phyloP scores from a whole-genome alignment of 1,140 invertebrate species.

The Cherax quadricarinatus region DNA sequence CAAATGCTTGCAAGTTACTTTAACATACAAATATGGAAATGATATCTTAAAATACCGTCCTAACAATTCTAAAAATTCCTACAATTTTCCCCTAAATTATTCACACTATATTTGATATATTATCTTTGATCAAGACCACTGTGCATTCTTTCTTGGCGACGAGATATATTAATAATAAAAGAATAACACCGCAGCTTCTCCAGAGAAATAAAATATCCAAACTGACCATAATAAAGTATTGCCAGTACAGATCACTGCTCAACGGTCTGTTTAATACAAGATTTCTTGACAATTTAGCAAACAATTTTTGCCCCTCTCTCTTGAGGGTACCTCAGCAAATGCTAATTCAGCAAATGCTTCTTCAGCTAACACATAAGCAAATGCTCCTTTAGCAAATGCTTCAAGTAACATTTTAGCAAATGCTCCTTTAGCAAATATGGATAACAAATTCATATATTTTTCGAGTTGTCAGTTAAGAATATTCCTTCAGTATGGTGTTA shows the following conservation, averaged over 20 bases:
- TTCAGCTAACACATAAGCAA: too few species aligned
- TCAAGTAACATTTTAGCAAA: too few species aligned
- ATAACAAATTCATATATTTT: constrained; percentile 16
- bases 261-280: constrained; percentile 50
- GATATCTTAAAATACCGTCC: constrained; percentile 69
- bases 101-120: constrained; percentile 71
- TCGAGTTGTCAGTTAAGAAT: constrained; percentile 18
- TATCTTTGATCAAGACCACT: constrained; percentile 70
- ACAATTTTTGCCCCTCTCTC: not conserved
- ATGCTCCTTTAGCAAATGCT: constrained; percentile 8
- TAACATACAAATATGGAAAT: constrained; percentile 69
- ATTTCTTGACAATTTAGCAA: constrained; percentile 14
- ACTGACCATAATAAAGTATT: constrained; percentile 62
- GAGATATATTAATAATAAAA: constrained; percentile 65
- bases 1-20: constrained; percentile 70
- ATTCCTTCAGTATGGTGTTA: constrained; percentile 13
- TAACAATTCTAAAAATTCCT: constrained; percentile 67
- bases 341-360: constrained; percentile 5
- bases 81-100: constrained; percentile 69
- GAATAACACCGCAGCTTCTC: constrained; percentile 63
- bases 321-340: not conserved
- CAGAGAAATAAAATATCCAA: constrained; percentile 58
- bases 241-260: constrained; percentile 54
- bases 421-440: not conserved
- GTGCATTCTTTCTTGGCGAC: constrained; percentile 62